Evolutionary conservation across 2,888 invertebrate genomes (phyloP), one percentile per base, ranked within the genome.

Genomic region (Cryptus viduatorius): DNA sequence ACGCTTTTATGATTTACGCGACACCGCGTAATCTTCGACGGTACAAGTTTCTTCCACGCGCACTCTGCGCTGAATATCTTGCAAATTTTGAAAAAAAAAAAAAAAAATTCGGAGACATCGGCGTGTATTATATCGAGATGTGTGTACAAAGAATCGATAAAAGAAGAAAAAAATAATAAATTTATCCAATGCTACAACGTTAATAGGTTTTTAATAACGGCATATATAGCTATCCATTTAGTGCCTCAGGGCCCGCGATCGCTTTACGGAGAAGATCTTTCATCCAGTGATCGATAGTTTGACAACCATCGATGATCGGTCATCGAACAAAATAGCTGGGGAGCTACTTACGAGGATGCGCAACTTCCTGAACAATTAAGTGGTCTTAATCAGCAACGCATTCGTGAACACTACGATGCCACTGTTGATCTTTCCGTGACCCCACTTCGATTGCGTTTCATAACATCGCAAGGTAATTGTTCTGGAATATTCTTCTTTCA

Each of bases 1-100:
- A 79, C 56, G 82, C 82, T 83, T 71, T 86, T 79, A 84, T 68
- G 82, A 59, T 71, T 75, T 65, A 65, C 79, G 56, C 68, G 46
- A 46, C 46, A 79, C 72, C 56, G 69, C 68, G 44, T 69, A 69
- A 56, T 44, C 19, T 19, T 71, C 71, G 19, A 37, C 19, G 48
- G 3, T 29, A 37, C 50, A 53, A 71, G n/a, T 19, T 19, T 53
- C 31, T 71, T 71, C 29, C 69, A 10, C 69, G 37, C 12, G 12
- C 8, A 24, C 2, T 24, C 24, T 37, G 53, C 16, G 42, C 12
- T 19, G 16, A 4, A 59, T 56, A 37, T 7, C 8, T 7, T 19
- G 31, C 53, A 12, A 56, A 71, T 37, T 53, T 29, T 12, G 19
- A 3, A 24, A 1, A 29, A 19, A n/a, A 48, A n/a, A 68, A 48